Base-by-base conservation (phyloP, 2,888 invertebrate genomes). In the Limnephilus marmoratus region DNA sequence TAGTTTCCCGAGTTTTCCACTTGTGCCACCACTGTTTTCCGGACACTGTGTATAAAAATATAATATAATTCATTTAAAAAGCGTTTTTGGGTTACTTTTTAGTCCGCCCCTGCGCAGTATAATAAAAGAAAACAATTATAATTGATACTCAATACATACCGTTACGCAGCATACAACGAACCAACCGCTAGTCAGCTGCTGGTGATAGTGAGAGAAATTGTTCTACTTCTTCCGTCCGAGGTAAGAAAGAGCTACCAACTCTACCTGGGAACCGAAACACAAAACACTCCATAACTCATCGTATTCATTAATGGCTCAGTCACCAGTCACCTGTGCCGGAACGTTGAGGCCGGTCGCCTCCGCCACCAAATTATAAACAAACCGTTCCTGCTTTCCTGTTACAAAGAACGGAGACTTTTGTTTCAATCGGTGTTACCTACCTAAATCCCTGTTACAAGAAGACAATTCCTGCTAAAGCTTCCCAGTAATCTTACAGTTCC, bases 121-220 rank as follows among this genome's bases (percentile, higher is more conserved):
- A 68, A 68, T 68, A 68, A 68, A 68, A 68, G 68, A 68, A 68
- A 68, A 68, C 68, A 68, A 24, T 68, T 24, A 68, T 68, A 68
- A 24, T 68, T 68, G 68, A 68, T 68, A 41, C 41, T 41, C 41
- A 41, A 41, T 41, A 41, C 41, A 41, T 41, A 68, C 68, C 68
- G 68, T 24, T 68, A 24, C 24, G 24, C 68, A 68, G 68, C 68
- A 68, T n/a, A 68, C 68, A 68, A 15, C 82, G 83, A 24, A 83
- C 37, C 83, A 11, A 11, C 37, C 34, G 24, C 34, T 41, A 37
- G 41, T 34, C 34, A n/a, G 24, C 34, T 18, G 85, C 34, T 18
- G 41, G 53, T 53, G 87, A 31, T 11, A 53, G 87, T 53, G 87
- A 49, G 87, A 87, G 87, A 87, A 87, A 87, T 87, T 87, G 87